Conservation (phyloP, 64 coral and sea anemone species). For the Pocillopora verrucosa region DNA sequence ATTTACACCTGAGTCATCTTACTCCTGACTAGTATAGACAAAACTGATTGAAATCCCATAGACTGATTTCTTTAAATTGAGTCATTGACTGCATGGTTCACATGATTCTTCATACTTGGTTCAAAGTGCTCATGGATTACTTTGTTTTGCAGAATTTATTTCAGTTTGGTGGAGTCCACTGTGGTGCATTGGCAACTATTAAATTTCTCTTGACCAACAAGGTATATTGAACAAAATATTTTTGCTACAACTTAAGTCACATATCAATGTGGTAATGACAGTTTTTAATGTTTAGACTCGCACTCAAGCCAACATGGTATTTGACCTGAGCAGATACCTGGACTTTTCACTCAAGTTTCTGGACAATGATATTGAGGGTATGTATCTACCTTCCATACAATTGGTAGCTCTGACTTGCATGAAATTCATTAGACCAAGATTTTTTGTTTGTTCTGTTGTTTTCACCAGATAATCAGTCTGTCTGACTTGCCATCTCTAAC, state of each 20-base stretch:
- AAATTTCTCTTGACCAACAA: conserved; percentile 76
- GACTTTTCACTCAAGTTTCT: conserved; percentile 82
- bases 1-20: too few relatives aligned
- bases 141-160: conserved; percentile 57
- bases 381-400: neutral
- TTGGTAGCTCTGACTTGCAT: too few relatives aligned
- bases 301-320: conserved; percentile 80
- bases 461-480: neutral
- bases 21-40: too few relatives aligned
- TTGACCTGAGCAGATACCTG: conserved; percentile 83
- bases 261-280: neutral
- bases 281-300: conserved; percentile 53
- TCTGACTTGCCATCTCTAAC: too few relatives aligned
- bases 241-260: neutral
- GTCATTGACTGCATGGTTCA: too few relatives aligned
- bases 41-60: too few relatives aligned
- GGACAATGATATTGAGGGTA: conserved; percentile 67
- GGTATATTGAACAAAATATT: conserved; percentile 20
- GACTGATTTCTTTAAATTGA: too few relatives aligned
- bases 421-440: too few relatives aligned
- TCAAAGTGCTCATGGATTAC: neutral
- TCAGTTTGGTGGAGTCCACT: conserved; percentile 88
- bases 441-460: neutral
- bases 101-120: too few relatives aligned
- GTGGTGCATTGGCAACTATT: conserved; percentile 79